Evolutionary conservation across 2,113 vertebrate genomes (phyloP).

Genomic region (Pomatostomus ruficeps): DNA sequence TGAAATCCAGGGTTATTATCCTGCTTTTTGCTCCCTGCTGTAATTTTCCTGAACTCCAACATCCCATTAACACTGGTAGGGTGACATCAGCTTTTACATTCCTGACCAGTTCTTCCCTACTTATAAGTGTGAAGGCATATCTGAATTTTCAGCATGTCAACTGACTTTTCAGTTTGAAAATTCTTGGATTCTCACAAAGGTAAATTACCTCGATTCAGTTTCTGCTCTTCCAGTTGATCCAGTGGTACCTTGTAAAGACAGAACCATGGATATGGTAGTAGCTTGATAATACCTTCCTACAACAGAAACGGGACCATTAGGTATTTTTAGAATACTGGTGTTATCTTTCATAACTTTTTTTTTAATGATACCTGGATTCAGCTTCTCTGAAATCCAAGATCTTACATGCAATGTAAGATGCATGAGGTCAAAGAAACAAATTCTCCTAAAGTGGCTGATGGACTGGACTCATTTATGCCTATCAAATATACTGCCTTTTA

Average conservation of each 20-base stretch:
- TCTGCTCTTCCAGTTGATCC: accelerated
- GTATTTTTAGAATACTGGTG: background rate
- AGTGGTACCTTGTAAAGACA: background rate
- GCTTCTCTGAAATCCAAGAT: background rate
- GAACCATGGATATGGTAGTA: background rate
- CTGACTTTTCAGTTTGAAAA: background rate
- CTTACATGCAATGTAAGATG: too few species aligned
- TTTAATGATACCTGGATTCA: background rate
- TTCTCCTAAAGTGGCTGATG: background rate
- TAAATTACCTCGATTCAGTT: background rate
- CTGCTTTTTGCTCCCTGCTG: background rate
- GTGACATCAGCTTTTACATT: background rate
- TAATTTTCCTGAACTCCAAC: background rate
- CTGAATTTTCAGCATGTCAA: background rate
- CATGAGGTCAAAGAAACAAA: background rate
- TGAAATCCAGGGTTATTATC: background rate
- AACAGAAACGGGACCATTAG: background rate
- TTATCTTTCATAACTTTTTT: background rate
- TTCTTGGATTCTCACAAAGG: background rate
- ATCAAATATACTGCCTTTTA: background rate
- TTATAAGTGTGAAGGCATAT: background rate
- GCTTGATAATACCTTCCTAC: background rate
- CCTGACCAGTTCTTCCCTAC: background rate
- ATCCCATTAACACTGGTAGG: background rate
- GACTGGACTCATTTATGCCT: background rate